Evolutionary conservation across 2,888 invertebrate genomes (phyloP), one percentile per base, ranked within the genome.

Genomic region (Neocrepidodera transversa): DNA sequence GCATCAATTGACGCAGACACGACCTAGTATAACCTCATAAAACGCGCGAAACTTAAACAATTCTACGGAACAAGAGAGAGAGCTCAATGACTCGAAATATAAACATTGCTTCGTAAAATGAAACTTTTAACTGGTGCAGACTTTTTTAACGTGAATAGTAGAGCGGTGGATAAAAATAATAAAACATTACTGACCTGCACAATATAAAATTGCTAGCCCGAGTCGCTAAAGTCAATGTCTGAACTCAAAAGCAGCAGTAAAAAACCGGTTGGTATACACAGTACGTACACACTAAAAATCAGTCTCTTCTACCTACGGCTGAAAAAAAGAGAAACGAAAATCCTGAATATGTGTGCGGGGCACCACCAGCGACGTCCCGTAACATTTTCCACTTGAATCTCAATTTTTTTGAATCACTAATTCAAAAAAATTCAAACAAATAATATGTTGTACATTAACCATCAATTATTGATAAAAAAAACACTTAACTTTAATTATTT

Each of bases 101-200:
- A 67, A 62, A 65, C 66, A 66, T 50, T 55, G 50, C n/a, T 43
- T 54, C 45, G 50, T 60, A 67, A 62, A 65, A 58, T 65, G 63
- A 67, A 67, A 65, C 63, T 63, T 65, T 63, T 49, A 62, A 65
- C 51, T 65, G 61, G 56, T 54, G 56, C 60, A 52, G 50, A 75
- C 75, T 71, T 75, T 75, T 75, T 75, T 71, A 61, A 65, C 45
- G 67, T 66, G 71, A 71, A 66, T 74, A 75, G 75, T 75, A 74
- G 57, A 66, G 57, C 63, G 66, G 67, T 71, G 71, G 76, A 76
- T 77, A 77, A 77, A 78, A 78, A 78, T 76, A 77, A 78, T 76
- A 77, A 77, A 77, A 76, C 75, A 75, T 72, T 71, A 76, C 77
- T 78, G 78, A 78, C 78, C 77, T 76, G 77, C 75, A 73, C 78